Percentiles rank a stretch among this genome's conserved stretches.
These are phyloP conservation scores for Xiphophorus birchmanni DNA, from an alignment of 2,797 vertebrate genomes.

Conservation along the genomic window DNA sequence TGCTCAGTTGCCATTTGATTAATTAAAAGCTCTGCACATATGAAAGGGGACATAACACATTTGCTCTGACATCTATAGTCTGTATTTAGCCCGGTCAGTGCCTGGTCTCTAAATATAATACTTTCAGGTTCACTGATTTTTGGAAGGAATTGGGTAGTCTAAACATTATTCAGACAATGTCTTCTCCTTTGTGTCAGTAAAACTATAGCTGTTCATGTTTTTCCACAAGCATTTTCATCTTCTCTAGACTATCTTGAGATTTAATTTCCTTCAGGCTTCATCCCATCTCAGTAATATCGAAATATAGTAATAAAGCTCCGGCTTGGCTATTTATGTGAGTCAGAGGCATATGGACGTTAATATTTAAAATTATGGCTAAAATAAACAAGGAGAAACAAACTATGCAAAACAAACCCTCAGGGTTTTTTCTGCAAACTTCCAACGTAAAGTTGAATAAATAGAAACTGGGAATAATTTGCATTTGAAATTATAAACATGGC, in stretches of 20 bases:
- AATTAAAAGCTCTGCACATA: neutral
- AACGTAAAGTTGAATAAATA: slow-evolving; percentile 32
- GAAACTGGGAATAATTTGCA: slow-evolving; percentile 48
- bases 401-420: slow-evolving; percentile 30
- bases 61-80: neutral
- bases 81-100: neutral
- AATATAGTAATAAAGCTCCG: slow-evolving; percentile 9
- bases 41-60: neutral
- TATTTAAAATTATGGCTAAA: slow-evolving; percentile 18
- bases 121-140: slow-evolving; percentile 6
- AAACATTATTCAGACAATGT: slow-evolving; percentile 11
- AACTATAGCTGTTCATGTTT: slow-evolving; percentile 9
- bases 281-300: slow-evolving; percentile 15
- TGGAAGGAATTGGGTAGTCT: neutral
- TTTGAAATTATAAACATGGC: slow-evolving; percentile 26
- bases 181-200: slow-evolving; percentile 1
- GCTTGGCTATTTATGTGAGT: slow-evolving; percentile 3
- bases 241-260: slow-evolving; percentile 21
- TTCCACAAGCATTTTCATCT: slow-evolving; percentile 25
- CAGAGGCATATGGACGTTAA: slow-evolving; percentile 16
- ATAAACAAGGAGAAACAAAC: slow-evolving; percentile 24
- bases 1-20: neutral
- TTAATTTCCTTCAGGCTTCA: slow-evolving; percentile 17
- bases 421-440: slow-evolving; percentile 39
- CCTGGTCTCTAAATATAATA: neutral